Evolutionary conservation across 2,113 vertebrate genomes (phyloP), one percentile per base, ranked within the genome.

Genomic region (Columba janthina): DNA sequence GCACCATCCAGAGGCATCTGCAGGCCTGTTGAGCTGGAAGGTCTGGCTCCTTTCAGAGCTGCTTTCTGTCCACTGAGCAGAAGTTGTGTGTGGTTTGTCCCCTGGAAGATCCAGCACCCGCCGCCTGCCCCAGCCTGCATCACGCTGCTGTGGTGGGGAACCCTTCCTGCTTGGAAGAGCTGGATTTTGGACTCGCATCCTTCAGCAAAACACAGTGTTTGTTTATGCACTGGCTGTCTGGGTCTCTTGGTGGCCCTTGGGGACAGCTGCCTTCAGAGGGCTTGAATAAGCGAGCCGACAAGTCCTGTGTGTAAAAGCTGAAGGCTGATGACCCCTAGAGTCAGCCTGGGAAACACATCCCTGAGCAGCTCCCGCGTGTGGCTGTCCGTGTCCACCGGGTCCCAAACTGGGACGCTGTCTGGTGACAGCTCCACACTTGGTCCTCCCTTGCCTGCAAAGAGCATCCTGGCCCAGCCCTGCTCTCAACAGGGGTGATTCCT

Each of bases 321-420:
- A 88, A 85, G 86, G 81, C 92, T 95, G 91, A 95, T 75, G 95
- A 97, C 93, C 89, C 81, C 97, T 96, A 96, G 54, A 97, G 96
- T 78, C 91, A 90, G 85, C 58, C 78, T 29, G 8, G 66, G 85
- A 85, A 94, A 94, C 42, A 15, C 61, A 67, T 36, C 42, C 56
- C 69, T 16, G 14, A 67, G 76, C 48, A 44, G 61, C 66, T 75
- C 48, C 38, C 0, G 4, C 34, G 3, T 2, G 25, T 2, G 2
- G 46, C 53, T 15, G 15, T 2, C 15, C 0, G 28, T 5, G 42
- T 2, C 44, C 74, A 4, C 8, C 3, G 6, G 3, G 64, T 13
- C 64, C 72, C 38, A 8, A 1, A 28, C 61, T 1, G 11, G 58
- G 24, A 1, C 24, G 19, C 61, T 46, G 1, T 0, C 18, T 11